Percentiles rank a stretch among this genome's conserved stretches.
Evolutionary conservation across 2,888 invertebrate genomes (phyloP).

Genomic region (Tenthredo scrophulariae): DNA sequence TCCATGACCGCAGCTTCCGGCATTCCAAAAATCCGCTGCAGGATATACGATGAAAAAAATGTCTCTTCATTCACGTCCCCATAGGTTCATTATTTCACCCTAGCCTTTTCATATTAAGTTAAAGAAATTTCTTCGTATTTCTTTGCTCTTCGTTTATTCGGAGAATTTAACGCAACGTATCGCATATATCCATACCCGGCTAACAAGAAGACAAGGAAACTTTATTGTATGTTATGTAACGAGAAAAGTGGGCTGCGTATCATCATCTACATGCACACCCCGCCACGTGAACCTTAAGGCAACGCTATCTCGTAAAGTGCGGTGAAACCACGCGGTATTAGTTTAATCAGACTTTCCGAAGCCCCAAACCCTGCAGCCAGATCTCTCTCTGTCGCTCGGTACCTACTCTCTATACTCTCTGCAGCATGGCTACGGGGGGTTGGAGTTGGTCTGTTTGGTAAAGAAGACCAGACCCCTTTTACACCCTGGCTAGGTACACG

Average conservation of each 20-base stretch:
- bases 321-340: conserved; percentile 59
- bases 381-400: not conserved
- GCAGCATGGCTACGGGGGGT: not conserved
- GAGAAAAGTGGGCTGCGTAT: conserved; percentile 45
- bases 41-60: not conserved
- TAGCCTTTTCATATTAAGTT: too few species aligned
- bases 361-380: conserved; percentile 22
- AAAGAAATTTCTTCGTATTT: too few species aligned
- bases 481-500: not conserved
- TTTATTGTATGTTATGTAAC: conserved; percentile 37
- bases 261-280: conserved; percentile 39
- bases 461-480: conserved; percentile 41
- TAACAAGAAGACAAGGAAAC: conserved; percentile 22
- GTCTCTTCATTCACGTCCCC: too few species aligned
- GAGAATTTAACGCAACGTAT: not conserved
- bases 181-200: not conserved
- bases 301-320: conserved; percentile 58
- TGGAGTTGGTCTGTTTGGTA: conserved; percentile 27
- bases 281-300: conserved; percentile 12
- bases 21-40: not conserved
- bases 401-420: not conserved
- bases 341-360: conserved; percentile 62
- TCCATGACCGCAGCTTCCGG: conserved; percentile 69
- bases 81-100: too few species aligned
- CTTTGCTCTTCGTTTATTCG: too few species aligned